phyloP scores from a whole-genome alignment of 1,140 invertebrate genomes.

The Portunus trituberculatus region DNA sequence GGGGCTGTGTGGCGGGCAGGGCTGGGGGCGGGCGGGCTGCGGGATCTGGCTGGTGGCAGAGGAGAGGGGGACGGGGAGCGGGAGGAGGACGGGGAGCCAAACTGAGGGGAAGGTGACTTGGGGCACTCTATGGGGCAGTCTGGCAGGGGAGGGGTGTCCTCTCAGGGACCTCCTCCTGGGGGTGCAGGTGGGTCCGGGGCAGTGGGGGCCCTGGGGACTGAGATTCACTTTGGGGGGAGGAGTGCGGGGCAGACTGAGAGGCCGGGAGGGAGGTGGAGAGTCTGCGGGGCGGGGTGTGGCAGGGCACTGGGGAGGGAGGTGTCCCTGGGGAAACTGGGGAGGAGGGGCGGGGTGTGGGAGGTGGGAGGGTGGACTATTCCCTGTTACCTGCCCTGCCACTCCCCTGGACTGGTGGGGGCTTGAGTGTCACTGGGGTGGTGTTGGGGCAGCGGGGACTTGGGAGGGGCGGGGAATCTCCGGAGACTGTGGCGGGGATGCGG shows the following conservation, averaged over 20 bases:
- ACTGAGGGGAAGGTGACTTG: conserved; percentile 77
- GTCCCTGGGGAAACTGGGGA: conserved; percentile 52
- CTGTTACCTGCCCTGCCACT: background rate
- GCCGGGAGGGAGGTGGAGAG: background rate
- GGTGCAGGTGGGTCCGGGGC: background rate
- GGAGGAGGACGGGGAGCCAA: conserved; percentile 77
- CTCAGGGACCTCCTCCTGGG: conserved; percentile 51
- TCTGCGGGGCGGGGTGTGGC: conserved; percentile 15
- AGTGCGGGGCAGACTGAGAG: background rate
- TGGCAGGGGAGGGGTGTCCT: conserved; percentile 76
- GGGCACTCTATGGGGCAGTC: conserved; percentile 76
- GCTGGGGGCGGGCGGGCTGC: conserved; percentile 39
- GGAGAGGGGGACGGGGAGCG: conserved; percentile 74
- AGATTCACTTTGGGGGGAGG: conserved; percentile 15
- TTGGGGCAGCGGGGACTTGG: conserved; percentile 48
- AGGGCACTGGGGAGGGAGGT: conserved; percentile 49
- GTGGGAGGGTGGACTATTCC: conserved; percentile 1
- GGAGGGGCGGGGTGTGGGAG: background rate
- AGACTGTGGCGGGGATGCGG: background rate
- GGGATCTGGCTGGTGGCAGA: conserved; percentile 24
- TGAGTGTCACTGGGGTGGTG: conserved; percentile 28
- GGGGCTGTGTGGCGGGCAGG: conserved; percentile 39
- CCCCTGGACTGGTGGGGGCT: background rate
- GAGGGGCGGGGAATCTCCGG: conserved; percentile 49
- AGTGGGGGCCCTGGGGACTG: background rate